Evolutionary conservation across 2,113 vertebrate genomes (phyloP).

Genomic region (Nibea coibor): DNA sequence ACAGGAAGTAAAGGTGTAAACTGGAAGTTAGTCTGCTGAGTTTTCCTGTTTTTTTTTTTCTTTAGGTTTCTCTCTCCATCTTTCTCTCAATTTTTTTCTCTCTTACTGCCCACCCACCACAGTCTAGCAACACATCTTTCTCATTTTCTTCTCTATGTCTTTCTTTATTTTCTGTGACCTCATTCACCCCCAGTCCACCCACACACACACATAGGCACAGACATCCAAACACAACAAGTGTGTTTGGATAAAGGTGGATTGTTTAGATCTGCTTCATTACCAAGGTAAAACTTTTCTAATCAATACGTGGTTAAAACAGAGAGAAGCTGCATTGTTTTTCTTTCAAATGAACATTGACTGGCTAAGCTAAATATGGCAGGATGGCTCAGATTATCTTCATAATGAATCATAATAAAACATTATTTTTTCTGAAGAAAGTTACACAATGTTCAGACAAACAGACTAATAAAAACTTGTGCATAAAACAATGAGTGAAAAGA

Average conservation of each 20-base stretch:
- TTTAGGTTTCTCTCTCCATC: conserved; percentile 7
- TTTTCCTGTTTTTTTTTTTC: background rate
- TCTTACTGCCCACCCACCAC: conserved; percentile 23
- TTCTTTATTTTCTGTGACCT: conserved; percentile 42
- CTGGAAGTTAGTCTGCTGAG: background rate
- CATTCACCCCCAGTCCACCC: conserved; percentile 18
- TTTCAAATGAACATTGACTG: conserved; percentile 2
- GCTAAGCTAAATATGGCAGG: background rate
- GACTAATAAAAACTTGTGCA: background rate
- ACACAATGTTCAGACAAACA: background rate
- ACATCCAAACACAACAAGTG: conserved; percentile 7
- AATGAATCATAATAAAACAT: background rate
- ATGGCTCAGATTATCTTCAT: background rate
- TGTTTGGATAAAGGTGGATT: conserved; percentile 34
- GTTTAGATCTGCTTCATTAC: conserved; percentile 40
- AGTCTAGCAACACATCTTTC: conserved; percentile 17
- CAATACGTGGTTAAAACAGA: conserved; percentile 15
- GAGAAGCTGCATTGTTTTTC: background rate
- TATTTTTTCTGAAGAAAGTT: background rate
- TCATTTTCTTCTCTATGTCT: conserved; percentile 22
- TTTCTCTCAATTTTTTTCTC: conserved; percentile 1
- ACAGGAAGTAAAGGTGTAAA: too few species aligned
- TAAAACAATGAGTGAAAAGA: background rate
- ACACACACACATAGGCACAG: background rate
- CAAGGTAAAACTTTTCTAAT: conserved; percentile 47